These are phyloP conservation scores for Andrena flavipes DNA, from an alignment of 2,888 invertebrate species.

Conservation along the genomic window DNA sequence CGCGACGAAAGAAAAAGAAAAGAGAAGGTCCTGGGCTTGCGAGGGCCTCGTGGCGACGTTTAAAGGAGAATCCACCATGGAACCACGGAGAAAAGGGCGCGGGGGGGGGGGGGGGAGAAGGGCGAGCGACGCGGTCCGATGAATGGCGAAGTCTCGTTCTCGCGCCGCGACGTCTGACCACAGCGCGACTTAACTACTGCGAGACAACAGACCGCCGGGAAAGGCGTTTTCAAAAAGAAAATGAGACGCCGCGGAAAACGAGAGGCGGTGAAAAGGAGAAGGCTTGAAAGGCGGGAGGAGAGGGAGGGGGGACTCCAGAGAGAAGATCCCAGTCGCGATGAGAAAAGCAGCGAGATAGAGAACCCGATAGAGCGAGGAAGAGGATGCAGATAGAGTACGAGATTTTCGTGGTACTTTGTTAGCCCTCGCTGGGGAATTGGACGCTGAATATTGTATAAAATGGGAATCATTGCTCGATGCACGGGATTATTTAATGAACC, in stretches of 20 bases:
- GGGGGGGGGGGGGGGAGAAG: background rate
- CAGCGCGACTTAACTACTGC: slow-evolving; percentile 39
- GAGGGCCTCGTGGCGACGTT: background rate
- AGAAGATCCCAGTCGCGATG: slow-evolving; percentile 12
- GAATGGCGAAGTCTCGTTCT: slow-evolving; percentile 55
- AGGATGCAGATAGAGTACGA: too few species aligned
- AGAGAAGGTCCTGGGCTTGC: background rate
- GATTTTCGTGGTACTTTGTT: too few species aligned
- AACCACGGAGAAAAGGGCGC: background rate
- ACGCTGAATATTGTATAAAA: too few species aligned
- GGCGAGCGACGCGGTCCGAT: slow-evolving; percentile 16
- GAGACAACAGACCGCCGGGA: slow-evolving; percentile 33
- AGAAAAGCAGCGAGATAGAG: too few species aligned
- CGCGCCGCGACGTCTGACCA: slow-evolving; percentile 38
- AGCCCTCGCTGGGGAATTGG: too few species aligned
- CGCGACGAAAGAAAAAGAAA: background rate
- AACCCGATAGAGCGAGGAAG: too few species aligned
- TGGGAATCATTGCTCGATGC: too few species aligned
- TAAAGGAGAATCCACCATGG: background rate
- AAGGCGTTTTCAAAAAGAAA: slow-evolving; percentile 11
- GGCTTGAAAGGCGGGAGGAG: background rate
- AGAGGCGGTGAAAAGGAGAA: background rate
- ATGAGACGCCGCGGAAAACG: slow-evolving; percentile 5
- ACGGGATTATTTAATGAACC: too few species aligned
- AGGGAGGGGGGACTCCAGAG: background rate